phyloP scores from a whole-genome alignment of 1,140 invertebrate genomes.

The Battus philenor region DNA sequence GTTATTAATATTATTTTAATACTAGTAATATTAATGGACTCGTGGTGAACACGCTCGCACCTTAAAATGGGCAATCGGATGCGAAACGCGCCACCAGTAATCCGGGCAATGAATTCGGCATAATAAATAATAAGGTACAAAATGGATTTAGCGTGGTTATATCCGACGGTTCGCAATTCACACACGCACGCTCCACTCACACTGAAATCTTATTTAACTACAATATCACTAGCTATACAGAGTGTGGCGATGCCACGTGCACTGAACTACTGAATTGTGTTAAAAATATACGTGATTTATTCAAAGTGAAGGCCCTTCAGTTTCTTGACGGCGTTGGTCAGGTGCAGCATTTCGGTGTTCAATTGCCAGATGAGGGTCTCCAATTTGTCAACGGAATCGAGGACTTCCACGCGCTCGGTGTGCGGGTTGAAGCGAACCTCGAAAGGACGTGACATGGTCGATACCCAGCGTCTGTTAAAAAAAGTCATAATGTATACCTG shows the following conservation, averaged over 20 bases:
- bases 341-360: conserved; percentile 88
- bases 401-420: conserved; percentile 94
- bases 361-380: conserved; percentile 87
- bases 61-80: conserved; percentile 68
- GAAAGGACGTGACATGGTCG: conserved; percentile 91
- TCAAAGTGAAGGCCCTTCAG: conserved; percentile 80
- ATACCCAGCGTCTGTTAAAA: conserved; percentile 90
- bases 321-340: conserved; percentile 90
- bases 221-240: conserved; percentile 73
- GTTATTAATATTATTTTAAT: conserved; percentile 69
- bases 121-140: conserved; percentile 75
- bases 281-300: conserved; percentile 39
- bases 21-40: conserved; percentile 63
- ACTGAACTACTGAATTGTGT: conserved; percentile 43
- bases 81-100: conserved; percentile 40
- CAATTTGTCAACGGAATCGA: conserved; percentile 91
- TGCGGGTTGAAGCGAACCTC: conserved; percentile 98
- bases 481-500: too few relatives aligned
- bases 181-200: conserved; percentile 49
- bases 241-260: conserved; percentile 53
- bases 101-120: conserved; percentile 70
- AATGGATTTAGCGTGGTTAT: conserved; percentile 65
- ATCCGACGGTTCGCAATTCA: conserved; percentile 61
- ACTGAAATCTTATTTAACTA: conserved; percentile 59
- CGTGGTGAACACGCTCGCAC: conserved; percentile 39